Evolutionary conservation across 2,113 vertebrate species (phyloP).

Genomic region (Thermophis baileyi): DNA sequence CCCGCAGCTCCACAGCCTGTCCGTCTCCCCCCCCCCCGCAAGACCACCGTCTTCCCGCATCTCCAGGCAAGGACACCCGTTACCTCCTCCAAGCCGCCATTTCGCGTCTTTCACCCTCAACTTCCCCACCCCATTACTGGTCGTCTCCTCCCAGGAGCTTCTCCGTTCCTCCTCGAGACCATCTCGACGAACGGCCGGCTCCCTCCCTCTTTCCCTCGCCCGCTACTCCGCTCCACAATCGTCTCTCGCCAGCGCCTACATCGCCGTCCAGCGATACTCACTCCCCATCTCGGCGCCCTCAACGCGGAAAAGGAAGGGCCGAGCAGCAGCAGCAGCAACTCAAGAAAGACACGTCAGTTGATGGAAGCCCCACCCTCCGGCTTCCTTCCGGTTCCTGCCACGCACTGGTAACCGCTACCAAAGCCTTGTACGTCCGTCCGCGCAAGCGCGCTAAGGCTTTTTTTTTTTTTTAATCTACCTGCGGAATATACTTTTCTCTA

Average conservation of each 20-base stretch:
- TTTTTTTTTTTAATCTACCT: fast-evolving
- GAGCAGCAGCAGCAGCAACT: neutral
- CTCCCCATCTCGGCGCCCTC: constrained; percentile 69
- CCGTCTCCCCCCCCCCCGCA: neutral
- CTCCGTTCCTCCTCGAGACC: neutral
- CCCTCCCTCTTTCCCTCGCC: neutral
- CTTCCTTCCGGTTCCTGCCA: constrained; percentile 79
- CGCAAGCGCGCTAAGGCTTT: neutral
- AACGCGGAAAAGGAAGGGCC: constrained; percentile 23
- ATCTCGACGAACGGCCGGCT: fast-evolving
- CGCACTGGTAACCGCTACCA: constrained; percentile 46
- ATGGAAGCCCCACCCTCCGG: neutral
- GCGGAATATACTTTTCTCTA: neutral
- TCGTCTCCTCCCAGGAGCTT: neutral
- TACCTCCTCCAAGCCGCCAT: neutral
- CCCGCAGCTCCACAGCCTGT: neutral
- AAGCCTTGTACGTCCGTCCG: neutral
- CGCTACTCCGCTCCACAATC: neutral
- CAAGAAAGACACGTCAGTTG: constrained; percentile 72
- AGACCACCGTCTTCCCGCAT: neutral
- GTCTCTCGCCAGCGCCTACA: neutral
- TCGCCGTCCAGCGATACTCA: constrained; percentile 58
- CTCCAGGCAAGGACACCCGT: neutral
- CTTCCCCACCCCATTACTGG: neutral
- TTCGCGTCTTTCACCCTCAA: neutral